A percentile compares a stretch with the other conserved stretches of the same genome.
These are phyloP conservation scores for Typhlomys cinereus DNA, from an alignment of 2,113 vertebrate species.

Conservation along the genomic window DNA sequence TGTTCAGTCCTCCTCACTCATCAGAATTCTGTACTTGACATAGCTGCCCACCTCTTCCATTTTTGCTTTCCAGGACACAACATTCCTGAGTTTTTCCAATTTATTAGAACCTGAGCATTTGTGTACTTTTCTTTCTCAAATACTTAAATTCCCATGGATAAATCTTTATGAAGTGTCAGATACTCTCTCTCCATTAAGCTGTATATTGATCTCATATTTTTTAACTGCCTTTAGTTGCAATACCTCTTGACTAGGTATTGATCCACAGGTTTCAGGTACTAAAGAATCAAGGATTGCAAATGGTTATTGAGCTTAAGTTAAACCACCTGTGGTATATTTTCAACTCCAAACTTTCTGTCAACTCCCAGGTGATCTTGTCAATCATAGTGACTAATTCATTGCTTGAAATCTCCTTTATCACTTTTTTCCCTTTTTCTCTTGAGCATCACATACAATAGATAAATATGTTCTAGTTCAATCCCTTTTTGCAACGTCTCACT, in stretches of 20 bases:
- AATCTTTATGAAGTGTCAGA: neutral
- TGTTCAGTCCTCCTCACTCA: neutral
- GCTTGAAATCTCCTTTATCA: neutral
- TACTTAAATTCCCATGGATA: neutral
- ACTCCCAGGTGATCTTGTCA: neutral
- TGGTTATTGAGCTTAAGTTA: neutral
- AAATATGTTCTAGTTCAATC: neutral
- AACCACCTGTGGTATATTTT: neutral
- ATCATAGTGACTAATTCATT: neutral
- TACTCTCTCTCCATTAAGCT: neutral
- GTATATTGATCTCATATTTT: neutral
- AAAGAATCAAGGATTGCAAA: no score
- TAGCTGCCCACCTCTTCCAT: neutral
- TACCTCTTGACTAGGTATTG: no score
- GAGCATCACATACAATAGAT: neutral
- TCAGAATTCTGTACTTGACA: neutral
- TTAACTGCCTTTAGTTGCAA: neutral
- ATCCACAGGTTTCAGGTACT: no score
- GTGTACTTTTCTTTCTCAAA: neutral
- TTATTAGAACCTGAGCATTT: neutral
- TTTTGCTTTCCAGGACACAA: neutral
- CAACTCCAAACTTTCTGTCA: neutral
- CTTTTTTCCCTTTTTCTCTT: no score
- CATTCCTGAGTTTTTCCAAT: neutral
- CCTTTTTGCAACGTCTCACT: neutral